phyloP scores from a whole-genome alignment of 1,140 invertebrate genomes.

The Diabrotica undecimpunctata region DNA sequence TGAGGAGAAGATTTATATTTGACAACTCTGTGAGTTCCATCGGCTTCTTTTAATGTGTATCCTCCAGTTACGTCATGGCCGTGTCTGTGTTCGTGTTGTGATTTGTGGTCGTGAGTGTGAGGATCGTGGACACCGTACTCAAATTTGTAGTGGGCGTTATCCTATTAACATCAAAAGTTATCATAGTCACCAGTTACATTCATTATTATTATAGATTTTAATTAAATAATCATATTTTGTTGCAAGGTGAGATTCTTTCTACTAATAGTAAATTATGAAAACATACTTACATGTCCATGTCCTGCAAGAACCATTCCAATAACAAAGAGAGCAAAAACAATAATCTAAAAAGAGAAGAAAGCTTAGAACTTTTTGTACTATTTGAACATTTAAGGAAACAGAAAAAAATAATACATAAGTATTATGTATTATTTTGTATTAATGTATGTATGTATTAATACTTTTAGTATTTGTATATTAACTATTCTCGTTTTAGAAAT shows the following conservation, averaged over 20 bases:
- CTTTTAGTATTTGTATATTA: no score
- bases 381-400: no score
- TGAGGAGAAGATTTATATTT: constrained; percentile 47
- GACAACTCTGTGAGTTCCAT: constrained; percentile 49
- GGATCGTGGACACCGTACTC: constrained; percentile 50
- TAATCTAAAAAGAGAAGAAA: constrained; percentile 2
- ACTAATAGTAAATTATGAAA: background rate
- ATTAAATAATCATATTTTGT: background rate
- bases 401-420: no score
- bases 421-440: no score
- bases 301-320: background rate
- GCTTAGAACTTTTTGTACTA: no score
- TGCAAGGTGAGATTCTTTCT: background rate
- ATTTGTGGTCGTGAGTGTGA: constrained; percentile 50
- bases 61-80: constrained; percentile 49
- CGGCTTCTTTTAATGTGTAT: constrained; percentile 48
- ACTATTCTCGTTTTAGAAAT: no score
- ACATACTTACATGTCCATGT: constrained; percentile 9
- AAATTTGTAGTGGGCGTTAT: constrained; percentile 45
- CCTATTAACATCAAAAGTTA: background rate
- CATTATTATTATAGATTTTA: no score
- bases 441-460: no score
- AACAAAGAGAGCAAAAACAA: background rate
- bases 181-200: background rate
- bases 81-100: constrained; percentile 50